Conservation (phyloP, 2,888 invertebrate species). For the Drosophila anomalipes region DNA sequence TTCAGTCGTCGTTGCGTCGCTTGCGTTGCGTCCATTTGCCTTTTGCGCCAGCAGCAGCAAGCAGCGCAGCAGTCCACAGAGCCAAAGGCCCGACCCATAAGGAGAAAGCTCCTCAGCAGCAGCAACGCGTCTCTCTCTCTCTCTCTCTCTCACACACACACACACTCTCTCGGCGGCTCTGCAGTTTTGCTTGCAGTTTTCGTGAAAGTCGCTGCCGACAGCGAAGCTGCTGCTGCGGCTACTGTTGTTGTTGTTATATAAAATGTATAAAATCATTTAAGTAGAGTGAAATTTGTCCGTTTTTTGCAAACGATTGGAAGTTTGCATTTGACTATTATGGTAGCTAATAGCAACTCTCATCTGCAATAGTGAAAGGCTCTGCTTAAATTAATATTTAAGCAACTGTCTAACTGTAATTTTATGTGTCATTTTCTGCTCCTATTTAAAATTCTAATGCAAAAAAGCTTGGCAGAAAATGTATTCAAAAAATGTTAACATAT, state of each 20-base stretch:
- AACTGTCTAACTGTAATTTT: background rate
- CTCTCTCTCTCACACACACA: conserved; percentile 16
- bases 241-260: conserved; percentile 66
- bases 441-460: background rate
- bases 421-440: background rate
- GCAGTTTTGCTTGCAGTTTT: conserved; percentile 79
- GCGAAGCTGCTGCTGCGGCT: conserved; percentile 26
- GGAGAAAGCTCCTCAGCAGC: conserved; percentile 74
- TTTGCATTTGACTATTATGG: conserved; percentile 39
- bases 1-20: conserved; percentile 53
- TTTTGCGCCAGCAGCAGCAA: conserved; percentile 44
- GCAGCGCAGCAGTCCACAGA: conserved; percentile 18
- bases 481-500: background rate
- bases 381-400: conserved; percentile 3
- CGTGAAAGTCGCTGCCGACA: conserved; percentile 67
- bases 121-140: conserved; percentile 17
- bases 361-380: conserved; percentile 35
- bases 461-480: background rate
- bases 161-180: conserved; percentile 26
- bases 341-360: conserved; percentile 24
- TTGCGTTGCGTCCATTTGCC: conserved; percentile 70
- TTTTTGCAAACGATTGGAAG: conserved; percentile 50
- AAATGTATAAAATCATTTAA: conserved; percentile 77
- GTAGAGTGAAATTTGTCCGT: conserved; percentile 75
- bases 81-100: conserved; percentile 49